A percentile compares a stretch with the other conserved stretches of the same genome.
These are phyloP conservation scores for Mesocricetus auratus DNA, from an alignment of 2,113 vertebrate species.

Conservation along the genomic window DNA sequence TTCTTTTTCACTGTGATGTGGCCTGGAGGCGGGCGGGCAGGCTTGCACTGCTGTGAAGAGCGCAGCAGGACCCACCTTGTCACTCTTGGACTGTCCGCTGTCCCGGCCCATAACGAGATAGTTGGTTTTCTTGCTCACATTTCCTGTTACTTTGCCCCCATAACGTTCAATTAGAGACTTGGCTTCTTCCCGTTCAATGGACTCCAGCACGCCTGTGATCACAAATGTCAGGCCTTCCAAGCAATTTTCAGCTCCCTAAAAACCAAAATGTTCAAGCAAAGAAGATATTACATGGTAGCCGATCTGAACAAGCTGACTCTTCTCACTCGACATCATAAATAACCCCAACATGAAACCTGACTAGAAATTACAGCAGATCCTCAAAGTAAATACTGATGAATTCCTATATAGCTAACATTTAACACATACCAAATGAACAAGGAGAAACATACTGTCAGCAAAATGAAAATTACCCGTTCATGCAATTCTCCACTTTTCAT, in stretches of 20 bases:
- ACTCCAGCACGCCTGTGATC: conserved; percentile 96
- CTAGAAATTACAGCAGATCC: conserved; percentile 47
- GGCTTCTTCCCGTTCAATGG: conserved; percentile 95
- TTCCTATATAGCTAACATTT: conserved; percentile 39
- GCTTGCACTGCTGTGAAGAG: not conserved
- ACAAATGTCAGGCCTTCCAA: conserved; percentile 97
- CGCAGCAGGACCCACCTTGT: conserved; percentile 89
- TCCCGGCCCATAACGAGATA: conserved; percentile 96
- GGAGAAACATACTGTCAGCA: conserved; percentile 6
- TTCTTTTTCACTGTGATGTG: not conserved
- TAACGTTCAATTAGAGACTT: conserved; percentile 97
- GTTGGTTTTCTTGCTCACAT: conserved; percentile 96
- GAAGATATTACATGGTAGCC: conserved; percentile 67
- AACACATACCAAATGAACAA: conserved; percentile 43
- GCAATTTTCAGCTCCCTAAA: conserved; percentile 97
- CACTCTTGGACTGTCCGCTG: conserved; percentile 93
- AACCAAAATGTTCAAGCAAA: conserved; percentile 76
- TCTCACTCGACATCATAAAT: conserved; percentile 67
- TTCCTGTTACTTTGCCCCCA: conserved; percentile 97
- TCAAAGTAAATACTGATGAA: conserved; percentile 42
- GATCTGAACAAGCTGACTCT: conserved; percentile 62
- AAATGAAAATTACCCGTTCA: conserved; percentile 17
- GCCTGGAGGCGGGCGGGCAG: not conserved
- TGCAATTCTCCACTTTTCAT: not conserved
- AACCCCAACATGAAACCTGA: conserved; percentile 57